Evolutionary conservation across 2,888 invertebrate species (phyloP), one percentile per base, ranked within the genome.

Genomic region (Diadegma fenestrale): DNA sequence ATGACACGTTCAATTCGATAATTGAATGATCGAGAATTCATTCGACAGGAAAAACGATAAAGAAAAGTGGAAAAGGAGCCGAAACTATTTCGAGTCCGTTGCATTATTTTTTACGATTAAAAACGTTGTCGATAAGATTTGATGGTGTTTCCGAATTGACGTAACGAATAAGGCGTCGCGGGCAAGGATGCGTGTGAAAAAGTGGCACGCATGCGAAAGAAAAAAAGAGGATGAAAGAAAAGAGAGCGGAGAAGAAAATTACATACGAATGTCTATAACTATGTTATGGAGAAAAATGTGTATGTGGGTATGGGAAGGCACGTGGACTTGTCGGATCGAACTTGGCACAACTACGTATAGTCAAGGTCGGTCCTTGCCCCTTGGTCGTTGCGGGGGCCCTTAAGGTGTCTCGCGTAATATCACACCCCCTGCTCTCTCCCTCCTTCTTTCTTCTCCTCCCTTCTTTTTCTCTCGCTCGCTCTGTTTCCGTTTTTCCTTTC

Each of bases 341-440:
- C 91, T 90, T 89, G 88, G 89, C 90, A 90, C 90, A 89, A 89
- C 87, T 90, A 89, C 73, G 82, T 85, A 77, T 90, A 91, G 93
- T 92, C 92, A 93, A 93, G 93, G 93, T 91, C 93, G 93, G 92
- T 92, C 92, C 88, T 92, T 93, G 92, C 90, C 91, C 92, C 91
- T 89, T 90, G 86, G 81, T 84, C 86, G 89, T 88, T 89, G 90
- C 90, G 89, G 88, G 89, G 90, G 90, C 91, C 90, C 91, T 88
- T 87, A 88, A 90, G 87, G 86, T 88, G 87, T 89, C 87, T 89
- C 88, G 76, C 86, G 85, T 87, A 87, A 88, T 87, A 86, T 86
- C 91, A 89, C 90, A 90, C 90, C 90, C 88, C 89, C 89, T 87
- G 84, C 75, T 81, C 80, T 88, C 82, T 83, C 77, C 78, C 81